A percentile compares a stretch with the other conserved stretches of the same genome.
These are phyloP conservation scores for Cheilosia vulpina DNA, from an alignment of 2,888 invertebrate genomes.

Conservation along the genomic window DNA sequence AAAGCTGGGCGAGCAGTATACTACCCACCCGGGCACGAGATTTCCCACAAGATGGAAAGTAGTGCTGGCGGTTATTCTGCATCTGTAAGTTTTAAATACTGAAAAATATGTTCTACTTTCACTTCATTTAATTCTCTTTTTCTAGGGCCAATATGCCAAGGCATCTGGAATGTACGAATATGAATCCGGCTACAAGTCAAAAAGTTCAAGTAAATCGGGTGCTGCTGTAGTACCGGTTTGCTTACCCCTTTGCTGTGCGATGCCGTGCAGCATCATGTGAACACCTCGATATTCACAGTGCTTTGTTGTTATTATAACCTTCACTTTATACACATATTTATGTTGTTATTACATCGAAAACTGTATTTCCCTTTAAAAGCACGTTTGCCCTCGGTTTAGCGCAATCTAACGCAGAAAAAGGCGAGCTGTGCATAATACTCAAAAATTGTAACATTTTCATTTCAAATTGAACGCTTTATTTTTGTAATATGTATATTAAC, in stretches of 20 bases:
- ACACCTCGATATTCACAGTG: constrained; percentile 12
- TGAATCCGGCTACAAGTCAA: constrained; percentile 90
- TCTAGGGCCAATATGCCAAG: constrained; percentile 88
- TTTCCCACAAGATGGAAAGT: constrained; percentile 89
- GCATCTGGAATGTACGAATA: constrained; percentile 92
- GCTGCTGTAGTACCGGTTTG: constrained; percentile 94
- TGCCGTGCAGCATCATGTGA: constrained; percentile 94
- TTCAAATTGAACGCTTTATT: constrained; percentile 25
- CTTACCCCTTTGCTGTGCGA: constrained; percentile 94
- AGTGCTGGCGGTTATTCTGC: constrained; percentile 84
- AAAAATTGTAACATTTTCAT: constrained; percentile 56
- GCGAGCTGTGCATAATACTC: constrained; percentile 39
- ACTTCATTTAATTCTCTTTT: constrained; percentile 75
- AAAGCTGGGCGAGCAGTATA: constrained; percentile 92
- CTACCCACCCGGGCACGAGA: constrained; percentile 94
- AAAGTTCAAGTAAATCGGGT: constrained; percentile 90
- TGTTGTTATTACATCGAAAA: constrained; percentile 19
- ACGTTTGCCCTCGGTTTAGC: background rate
- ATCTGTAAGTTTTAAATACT: constrained; percentile 83
- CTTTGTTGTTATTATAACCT: constrained; percentile 30
- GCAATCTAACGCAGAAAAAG: background rate
- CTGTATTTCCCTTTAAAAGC: background rate
- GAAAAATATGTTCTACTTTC: background rate
- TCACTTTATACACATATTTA: constrained; percentile 7
- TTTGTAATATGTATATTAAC: constrained; percentile 48